Percentiles rank a stretch among this genome's conserved stretches.
Evolutionary conservation across 2,888 invertebrate species (phyloP).

Genomic region (Alentia gelatinosa): DNA sequence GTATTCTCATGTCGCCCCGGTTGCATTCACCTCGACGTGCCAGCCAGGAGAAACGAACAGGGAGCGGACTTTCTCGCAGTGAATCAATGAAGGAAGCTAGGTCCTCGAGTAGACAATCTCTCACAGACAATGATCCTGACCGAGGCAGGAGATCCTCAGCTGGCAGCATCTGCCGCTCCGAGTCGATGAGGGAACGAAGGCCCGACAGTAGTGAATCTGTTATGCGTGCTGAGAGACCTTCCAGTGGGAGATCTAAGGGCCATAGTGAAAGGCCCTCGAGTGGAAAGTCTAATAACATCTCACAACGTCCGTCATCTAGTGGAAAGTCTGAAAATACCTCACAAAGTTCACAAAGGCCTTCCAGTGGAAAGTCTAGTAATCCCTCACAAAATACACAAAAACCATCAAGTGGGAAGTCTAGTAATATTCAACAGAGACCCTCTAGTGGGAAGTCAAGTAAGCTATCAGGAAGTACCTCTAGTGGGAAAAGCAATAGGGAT

Average conservation of each 20-base stretch:
- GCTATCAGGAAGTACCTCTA: neutral
- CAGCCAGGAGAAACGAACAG: neutral
- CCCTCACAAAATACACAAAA: neutral
- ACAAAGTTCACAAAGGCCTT: neutral
- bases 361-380: neutral
- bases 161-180: neutral
- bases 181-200: neutral
- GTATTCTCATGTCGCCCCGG: neutral
- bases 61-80: neutral
- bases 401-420: neutral
- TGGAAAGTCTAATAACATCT: neutral
- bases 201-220: too few species aligned
- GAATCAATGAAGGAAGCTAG: neutral
- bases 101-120: neutral
- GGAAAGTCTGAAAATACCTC: neutral
- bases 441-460: neutral
- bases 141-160: neutral
- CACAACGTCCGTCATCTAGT: neutral
- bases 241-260: slow-evolving; percentile 1
- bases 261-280: neutral
- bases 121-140: neutral
- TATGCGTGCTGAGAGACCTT: neutral
- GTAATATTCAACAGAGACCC: neutral
- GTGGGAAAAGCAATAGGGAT: neutral
- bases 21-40: neutral